Base-by-base conservation (phyloP, 2,888 invertebrate species). In the Leptopilina drosophilae region DNA sequence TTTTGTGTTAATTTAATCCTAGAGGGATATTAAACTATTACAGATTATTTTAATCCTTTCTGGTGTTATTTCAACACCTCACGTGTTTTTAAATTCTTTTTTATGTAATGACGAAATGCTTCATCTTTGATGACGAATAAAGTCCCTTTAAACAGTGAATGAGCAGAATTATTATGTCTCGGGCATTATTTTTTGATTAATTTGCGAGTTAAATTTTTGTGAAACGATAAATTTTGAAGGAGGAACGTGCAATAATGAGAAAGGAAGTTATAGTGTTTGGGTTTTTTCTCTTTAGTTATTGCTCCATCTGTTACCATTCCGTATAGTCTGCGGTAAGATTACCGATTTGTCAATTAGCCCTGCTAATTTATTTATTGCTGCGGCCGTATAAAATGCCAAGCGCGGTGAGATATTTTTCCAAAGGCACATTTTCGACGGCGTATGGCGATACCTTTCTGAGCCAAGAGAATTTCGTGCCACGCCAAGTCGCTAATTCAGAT, bases 341-440 rank as follows among this genome's bases (percentile, higher is more conserved):
- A 88, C 88, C 88, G 87, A 89, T 89, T 89, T 87, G 88, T 90
- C 89, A 89, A 89, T 90, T 90, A 90, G 87, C 81, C 81, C 77
- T 82, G 82, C 84, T 89, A 89, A 90, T 88, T 89, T 89, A 89
- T 90, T 90, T 90, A 89, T 87, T 84, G 85, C 82, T 82, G 20
- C 20, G 20, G 65, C 64, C 69, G 76, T 76, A 73, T 62, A 78
- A 65, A 69, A 67, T 67, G 62, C 67, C 81, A 69, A 77, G 69
- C 62, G 64, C 67, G 76, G 78, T 64, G 59, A 62, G 26, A 33
- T 67, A 64, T 62, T 62, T 73, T 62, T 49, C 62, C 15, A 46
- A 14, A 46, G 64, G 65, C 49, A 66, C 33, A 66, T 77, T 77
- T 56, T 53, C 15, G 40, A 77, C 56, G 73, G 56, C 56, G 33